Evolutionary conservation across 1,140 invertebrate species (phyloP).

Genomic region (Drosophila teissieri): DNA sequence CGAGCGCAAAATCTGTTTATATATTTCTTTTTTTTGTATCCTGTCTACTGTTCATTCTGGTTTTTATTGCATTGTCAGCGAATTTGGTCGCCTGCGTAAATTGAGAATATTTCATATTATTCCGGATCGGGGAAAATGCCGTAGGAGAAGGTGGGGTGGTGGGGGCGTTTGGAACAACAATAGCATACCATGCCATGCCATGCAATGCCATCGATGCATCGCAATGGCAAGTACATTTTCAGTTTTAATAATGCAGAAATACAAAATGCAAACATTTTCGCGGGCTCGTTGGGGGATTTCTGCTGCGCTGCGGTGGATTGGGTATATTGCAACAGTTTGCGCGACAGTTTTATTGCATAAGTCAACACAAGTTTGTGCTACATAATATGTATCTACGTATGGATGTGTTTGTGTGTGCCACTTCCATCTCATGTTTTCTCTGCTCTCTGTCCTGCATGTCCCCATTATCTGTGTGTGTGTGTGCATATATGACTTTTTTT

Average conservation of each 20-base stretch:
- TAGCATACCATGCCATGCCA: slow-evolving; percentile 1
- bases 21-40: not conserved
- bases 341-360: slow-evolving; percentile 83
- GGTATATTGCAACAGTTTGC: slow-evolving; percentile 69
- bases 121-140: slow-evolving; percentile 8
- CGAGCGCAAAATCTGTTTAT: slow-evolving; percentile 27
- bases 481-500: slow-evolving; percentile 58
- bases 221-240: slow-evolving; percentile 69
- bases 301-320: slow-evolving; percentile 42
- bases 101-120: slow-evolving; percentile 76
- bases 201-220: not conserved
- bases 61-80: slow-evolving; percentile 60
- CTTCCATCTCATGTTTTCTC: slow-evolving; percentile 7
- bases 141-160: not conserved
- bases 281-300: slow-evolving; percentile 51
- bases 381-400: slow-evolving; percentile 52
- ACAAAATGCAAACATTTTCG: slow-evolving; percentile 82
- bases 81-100: slow-evolving; percentile 62
- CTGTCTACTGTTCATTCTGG: slow-evolving; percentile 20
- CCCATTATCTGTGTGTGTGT: slow-evolving; percentile 16
- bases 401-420: not conserved
- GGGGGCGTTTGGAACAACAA: slow-evolving; percentile 38
- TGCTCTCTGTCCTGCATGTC: slow-evolving; percentile 1
- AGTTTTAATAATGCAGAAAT: slow-evolving; percentile 83
- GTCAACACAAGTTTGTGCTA: slow-evolving; percentile 81